phyloP scores from a whole-genome alignment of 2,888 invertebrate species.

The Crossocerus cetratus region DNA sequence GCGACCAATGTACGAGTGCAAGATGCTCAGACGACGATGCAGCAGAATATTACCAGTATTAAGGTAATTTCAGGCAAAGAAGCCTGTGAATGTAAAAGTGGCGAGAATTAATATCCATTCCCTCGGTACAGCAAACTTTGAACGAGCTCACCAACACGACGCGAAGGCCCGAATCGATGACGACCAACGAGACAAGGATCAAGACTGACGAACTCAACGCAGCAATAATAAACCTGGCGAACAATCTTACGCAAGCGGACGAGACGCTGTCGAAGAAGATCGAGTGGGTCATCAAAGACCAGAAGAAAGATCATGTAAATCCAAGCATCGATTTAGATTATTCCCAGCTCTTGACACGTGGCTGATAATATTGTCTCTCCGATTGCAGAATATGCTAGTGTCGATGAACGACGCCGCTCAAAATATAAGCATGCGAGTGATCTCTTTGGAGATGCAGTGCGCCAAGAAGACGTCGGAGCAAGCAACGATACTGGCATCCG shows the following conservation, averaged over 20 bases:
- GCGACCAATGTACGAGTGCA: slow-evolving; percentile 67
- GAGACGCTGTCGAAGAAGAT: slow-evolving; percentile 75
- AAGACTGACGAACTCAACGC: slow-evolving; percentile 74
- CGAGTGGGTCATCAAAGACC: slow-evolving; percentile 76
- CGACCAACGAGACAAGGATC: slow-evolving; percentile 70
- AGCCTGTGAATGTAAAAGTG: background rate
- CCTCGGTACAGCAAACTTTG: slow-evolving; percentile 64
- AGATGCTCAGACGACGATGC: slow-evolving; percentile 68
- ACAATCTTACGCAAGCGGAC: slow-evolving; percentile 75
- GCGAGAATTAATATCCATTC: background rate
- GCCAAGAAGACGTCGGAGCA: slow-evolving; percentile 52
- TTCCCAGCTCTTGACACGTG: background rate
- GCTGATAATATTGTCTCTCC: slow-evolving; percentile 40
- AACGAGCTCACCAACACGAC: slow-evolving; percentile 68
- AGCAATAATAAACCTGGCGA: slow-evolving; percentile 69
- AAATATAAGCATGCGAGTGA: slow-evolving; percentile 75
- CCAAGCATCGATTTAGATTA: background rate
- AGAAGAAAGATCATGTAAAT: slow-evolving; percentile 76
- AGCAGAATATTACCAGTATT: slow-evolving; percentile 69
- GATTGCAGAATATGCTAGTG: slow-evolving; percentile 70
- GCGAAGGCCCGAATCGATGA: slow-evolving; percentile 63
- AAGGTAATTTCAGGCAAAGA: slow-evolving; percentile 58
- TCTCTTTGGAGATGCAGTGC: slow-evolving; percentile 74
- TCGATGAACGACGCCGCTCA: slow-evolving; percentile 73
- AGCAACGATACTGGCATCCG: slow-evolving; percentile 56